Evolutionary conservation across 2,888 invertebrate species (phyloP).

Genomic region (Nomada fabriciana): DNA sequence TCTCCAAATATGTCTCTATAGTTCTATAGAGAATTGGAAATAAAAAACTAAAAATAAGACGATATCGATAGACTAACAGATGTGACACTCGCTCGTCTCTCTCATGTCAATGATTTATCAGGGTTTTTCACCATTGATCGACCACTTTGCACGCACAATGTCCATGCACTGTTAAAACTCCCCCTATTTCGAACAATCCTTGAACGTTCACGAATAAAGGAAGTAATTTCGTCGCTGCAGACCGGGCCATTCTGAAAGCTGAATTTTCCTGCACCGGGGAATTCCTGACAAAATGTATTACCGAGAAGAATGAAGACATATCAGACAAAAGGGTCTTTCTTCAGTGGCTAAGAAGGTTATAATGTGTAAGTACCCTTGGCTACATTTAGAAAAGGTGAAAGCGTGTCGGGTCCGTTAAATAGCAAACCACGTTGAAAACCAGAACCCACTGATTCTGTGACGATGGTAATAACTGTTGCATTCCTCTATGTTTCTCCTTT

Average conservation of each 20-base stretch:
- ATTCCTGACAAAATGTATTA: constrained; percentile 38
- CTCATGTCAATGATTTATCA: neutral
- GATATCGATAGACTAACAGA: too few species aligned
- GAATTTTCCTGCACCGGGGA: constrained; percentile 18
- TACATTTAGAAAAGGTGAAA: constrained; percentile 28
- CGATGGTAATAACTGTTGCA: constrained; percentile 30
- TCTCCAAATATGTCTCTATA: too few species aligned
- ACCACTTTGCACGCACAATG: constrained; percentile 1
- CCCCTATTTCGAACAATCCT: constrained; percentile 14
- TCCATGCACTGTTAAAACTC: neutral
- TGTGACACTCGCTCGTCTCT: neutral
- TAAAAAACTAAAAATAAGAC: too few species aligned
- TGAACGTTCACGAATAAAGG: constrained; percentile 9
- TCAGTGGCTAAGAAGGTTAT: constrained; percentile 20
- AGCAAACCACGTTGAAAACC: constrained; percentile 33
- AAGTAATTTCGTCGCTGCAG: constrained; percentile 18
- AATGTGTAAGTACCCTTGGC: constrained; percentile 41
- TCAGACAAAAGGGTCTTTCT: constrained; percentile 30
- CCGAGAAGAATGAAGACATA: constrained; percentile 16
- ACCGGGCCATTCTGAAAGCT: constrained; percentile 21
- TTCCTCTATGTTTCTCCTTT: neutral
- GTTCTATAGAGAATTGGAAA: too few species aligned
- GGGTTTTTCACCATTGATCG: neutral
- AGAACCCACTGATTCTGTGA: constrained; percentile 23
- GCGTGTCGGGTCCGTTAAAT: constrained; percentile 43